Evolutionary conservation across 2,113 vertebrate species (phyloP).

Genomic region (Gymnorhina tibicen): DNA sequence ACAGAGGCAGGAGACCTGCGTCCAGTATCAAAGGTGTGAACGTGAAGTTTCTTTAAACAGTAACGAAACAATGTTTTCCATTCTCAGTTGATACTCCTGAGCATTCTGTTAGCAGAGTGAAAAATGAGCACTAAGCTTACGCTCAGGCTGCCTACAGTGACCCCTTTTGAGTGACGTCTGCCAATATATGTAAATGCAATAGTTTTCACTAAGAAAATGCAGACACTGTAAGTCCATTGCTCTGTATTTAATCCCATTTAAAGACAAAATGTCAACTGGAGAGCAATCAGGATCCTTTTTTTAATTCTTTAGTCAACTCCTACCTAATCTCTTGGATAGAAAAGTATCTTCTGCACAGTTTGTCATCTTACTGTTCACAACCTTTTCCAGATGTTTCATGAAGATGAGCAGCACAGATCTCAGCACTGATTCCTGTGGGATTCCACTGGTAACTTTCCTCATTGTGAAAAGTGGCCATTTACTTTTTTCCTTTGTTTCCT

Average conservation of each 20-base stretch:
- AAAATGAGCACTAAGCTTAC: background rate
- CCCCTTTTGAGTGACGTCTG: background rate
- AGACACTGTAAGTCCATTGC: background rate
- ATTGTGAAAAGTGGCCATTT: slow-evolving; percentile 1
- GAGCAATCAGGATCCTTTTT: background rate
- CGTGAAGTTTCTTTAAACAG: background rate
- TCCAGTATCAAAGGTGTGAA: background rate
- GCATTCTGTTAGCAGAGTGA: background rate
- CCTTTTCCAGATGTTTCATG: slow-evolving; percentile 10
- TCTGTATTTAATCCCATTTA: background rate
- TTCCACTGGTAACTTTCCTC: background rate
- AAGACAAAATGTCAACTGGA: background rate
- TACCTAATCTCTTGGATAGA: background rate
- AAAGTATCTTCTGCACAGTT: background rate
- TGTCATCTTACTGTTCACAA: background rate
- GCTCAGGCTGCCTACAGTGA: background rate
- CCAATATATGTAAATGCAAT: background rate
- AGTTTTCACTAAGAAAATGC: background rate
- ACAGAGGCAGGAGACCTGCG: background rate
- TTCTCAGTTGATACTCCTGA: background rate
- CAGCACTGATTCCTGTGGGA: background rate
- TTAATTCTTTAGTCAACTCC: background rate
- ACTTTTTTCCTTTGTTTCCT: background rate
- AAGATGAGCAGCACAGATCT: background rate
- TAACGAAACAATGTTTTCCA: background rate